Conservation (phyloP, 2,797 vertebrate species). For the Enteromius argenteus region DNA sequence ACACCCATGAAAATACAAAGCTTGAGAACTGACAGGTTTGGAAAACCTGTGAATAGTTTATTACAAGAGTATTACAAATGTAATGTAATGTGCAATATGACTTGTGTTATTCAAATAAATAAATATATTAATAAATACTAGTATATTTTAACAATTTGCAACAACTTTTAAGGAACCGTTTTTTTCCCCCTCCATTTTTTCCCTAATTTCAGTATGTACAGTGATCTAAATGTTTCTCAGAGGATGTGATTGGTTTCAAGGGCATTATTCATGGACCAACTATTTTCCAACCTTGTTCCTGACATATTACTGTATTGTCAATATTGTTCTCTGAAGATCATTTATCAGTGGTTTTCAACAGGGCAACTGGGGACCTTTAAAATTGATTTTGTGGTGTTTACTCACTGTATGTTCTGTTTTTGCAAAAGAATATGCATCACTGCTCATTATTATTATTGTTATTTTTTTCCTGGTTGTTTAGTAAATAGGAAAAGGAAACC, state of each 20-base stretch:
- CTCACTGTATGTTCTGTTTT: not conserved
- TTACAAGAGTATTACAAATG: not conserved
- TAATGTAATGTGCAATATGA: not conserved
- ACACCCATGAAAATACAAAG: constrained; percentile 14
- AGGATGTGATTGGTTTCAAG: not conserved
- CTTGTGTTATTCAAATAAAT: not conserved
- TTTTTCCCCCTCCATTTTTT: not conserved
- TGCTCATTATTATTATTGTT: not conserved
- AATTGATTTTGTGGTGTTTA: not conserved
- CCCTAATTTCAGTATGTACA: not conserved
- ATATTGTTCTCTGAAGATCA: not conserved
- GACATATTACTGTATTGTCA: not conserved
- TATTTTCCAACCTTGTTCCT: not conserved
- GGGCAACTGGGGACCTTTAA: not conserved
- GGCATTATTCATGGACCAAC: not conserved
- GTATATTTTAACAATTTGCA: not conserved
- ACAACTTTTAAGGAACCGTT: not conserved
- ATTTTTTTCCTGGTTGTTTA: not conserved
- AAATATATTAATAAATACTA: not conserved
- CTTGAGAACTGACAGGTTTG: not conserved
- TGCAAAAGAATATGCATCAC: not conserved
- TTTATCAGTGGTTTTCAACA: not conserved
- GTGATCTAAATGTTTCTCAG: not conserved
- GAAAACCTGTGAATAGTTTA: not conserved
- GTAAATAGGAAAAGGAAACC: not conserved